Percentiles rank a stretch among this genome's conserved stretches.
Evolutionary conservation across 2,797 vertebrate species (phyloP).

Genomic region (Callimico goeldii): DNA sequence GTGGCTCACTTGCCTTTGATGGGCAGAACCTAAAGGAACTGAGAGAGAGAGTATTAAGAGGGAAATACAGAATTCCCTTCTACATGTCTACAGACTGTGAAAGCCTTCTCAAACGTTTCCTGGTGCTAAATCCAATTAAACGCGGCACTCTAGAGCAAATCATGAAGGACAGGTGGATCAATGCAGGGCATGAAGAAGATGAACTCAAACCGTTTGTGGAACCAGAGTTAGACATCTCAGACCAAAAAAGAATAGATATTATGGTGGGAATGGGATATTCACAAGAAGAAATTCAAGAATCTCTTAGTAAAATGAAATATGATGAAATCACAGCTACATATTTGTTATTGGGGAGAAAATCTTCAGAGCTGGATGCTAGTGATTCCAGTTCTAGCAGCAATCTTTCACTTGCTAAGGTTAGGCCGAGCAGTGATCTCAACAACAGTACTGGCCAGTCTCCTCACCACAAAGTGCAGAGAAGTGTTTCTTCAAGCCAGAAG

Average conservation of each 20-base stretch:
- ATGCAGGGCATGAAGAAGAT: slow-evolving; percentile 96
- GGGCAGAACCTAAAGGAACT: slow-evolving; percentile 99
- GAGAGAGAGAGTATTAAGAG: slow-evolving; percentile 96
- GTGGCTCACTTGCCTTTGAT: slow-evolving; percentile 97
- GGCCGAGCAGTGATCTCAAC: slow-evolving; percentile 96
- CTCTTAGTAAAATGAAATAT: slow-evolving; percentile 98
- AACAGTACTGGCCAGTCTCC: slow-evolving; percentile 94
- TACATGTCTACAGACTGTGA: slow-evolving; percentile 99
- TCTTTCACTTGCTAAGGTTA: slow-evolving; percentile 93
- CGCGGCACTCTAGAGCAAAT: slow-evolving; percentile 99
- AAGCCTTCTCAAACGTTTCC: slow-evolving; percentile 98
- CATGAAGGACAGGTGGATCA: slow-evolving; percentile 99
- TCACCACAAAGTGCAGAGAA: slow-evolving; percentile 97
- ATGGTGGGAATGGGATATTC: slow-evolving; percentile 99
- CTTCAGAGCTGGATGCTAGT: slow-evolving; percentile 95
- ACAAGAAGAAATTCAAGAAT: slow-evolving; percentile 97
- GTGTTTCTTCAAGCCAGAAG: slow-evolving; percentile 95
- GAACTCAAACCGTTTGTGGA: slow-evolving; percentile 98
- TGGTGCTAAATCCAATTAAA: slow-evolving; percentile 98
- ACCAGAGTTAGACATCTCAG: slow-evolving; percentile 96
- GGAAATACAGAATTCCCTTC: slow-evolving; percentile 99
- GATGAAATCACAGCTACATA: slow-evolving; percentile 99
- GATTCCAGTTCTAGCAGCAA: slow-evolving; percentile 98
- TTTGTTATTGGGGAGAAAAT: slow-evolving; percentile 96
- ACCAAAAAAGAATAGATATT: slow-evolving; percentile 99